These are phyloP conservation scores for Synanceia verrucosa DNA, from an alignment of 2,797 vertebrate genomes.

Conservation along the genomic window DNA sequence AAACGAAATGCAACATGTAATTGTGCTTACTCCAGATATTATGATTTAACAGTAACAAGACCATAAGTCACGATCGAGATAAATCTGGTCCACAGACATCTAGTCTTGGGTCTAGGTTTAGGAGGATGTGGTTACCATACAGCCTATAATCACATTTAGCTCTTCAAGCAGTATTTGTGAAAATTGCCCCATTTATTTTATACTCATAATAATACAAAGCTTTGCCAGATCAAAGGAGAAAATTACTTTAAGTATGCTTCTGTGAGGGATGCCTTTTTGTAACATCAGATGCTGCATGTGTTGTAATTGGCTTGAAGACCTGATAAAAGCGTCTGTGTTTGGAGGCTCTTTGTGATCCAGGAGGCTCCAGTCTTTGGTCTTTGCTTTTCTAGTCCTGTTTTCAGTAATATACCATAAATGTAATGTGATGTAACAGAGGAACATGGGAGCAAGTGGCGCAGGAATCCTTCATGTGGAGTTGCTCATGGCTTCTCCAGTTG, in stretches of 20 bases:
- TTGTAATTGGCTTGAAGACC: slow-evolving; percentile 38
- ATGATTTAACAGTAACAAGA: background rate
- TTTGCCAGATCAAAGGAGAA: slow-evolving; percentile 51
- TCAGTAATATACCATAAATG: slow-evolving; percentile 39
- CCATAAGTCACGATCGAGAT: background rate
- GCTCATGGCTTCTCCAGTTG: slow-evolving; percentile 45
- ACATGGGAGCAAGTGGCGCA: slow-evolving; percentile 5
- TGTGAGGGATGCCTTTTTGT: slow-evolving; percentile 10
- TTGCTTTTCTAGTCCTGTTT: slow-evolving; percentile 14
- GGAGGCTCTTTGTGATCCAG: slow-evolving; percentile 35
- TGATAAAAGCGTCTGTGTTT: slow-evolving; percentile 16
- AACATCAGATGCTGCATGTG: slow-evolving; percentile 23
- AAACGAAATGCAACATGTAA: background rate
- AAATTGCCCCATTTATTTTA: slow-evolving; percentile 43
- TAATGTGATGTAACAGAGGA: slow-evolving; percentile 31
- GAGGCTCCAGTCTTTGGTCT: background rate
- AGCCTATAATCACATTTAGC: slow-evolving; percentile 29
- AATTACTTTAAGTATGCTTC: slow-evolving; percentile 37
- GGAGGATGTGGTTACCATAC: background rate
- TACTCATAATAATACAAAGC: background rate
- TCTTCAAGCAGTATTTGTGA: slow-evolving; percentile 29
- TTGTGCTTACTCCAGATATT: background rate
- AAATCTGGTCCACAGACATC: background rate
- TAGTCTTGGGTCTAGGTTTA: slow-evolving; percentile 12
- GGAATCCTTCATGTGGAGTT: slow-evolving; percentile 38